Evolutionary conservation across 2,888 invertebrate genomes (phyloP), one percentile per base, ranked within the genome.

Genomic region (Baccha elongata): DNA sequence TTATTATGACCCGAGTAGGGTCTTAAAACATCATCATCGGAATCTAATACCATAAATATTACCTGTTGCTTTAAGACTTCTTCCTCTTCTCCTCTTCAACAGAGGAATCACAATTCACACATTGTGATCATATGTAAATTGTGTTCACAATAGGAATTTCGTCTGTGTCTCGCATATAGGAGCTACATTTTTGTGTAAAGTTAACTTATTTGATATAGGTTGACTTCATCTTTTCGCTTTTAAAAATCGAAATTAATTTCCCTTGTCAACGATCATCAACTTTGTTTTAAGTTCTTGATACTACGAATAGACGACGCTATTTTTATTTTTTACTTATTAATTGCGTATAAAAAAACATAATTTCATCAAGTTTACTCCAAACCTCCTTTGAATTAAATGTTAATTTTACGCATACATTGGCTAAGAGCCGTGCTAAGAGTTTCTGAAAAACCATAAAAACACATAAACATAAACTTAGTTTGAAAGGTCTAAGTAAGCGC

Each of bases 241-340:
- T 74, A 80, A 69, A 74, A 80, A 74, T 48, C 74, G 19, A 74
- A 74, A 74, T 72, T 60, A 73, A 80, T 74, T 73, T 42, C 32
- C n/a, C 42, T 55, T 79, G 73, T 79, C 79, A 79, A 79, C 62
- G 44, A 50, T 53, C 68, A 79, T 79, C 79, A 79, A 48, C 62
- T 26, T 42, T 13, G 42, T 64, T 73, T 73, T 62, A 74, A 68
- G 55, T 64, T 74, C 44, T 67, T 73, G 53, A 53, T 53, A 73
- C 26, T 62, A 68, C 32, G 21, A 55, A 23, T 32, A 52, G 10
- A 15, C 29, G 52, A 7, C 17, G 13, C 29, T 3, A n/a, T 48
- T 1, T 13, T 8, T 8, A 2, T 15, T 0, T 3, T 15, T 26
- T 5, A 1, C 1, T 11, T 67, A 35, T 73, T 62, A 80, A 69